Conservation (phyloP, 2,797 vertebrate species). For the Pseudocheirus occidentalis region DNA sequence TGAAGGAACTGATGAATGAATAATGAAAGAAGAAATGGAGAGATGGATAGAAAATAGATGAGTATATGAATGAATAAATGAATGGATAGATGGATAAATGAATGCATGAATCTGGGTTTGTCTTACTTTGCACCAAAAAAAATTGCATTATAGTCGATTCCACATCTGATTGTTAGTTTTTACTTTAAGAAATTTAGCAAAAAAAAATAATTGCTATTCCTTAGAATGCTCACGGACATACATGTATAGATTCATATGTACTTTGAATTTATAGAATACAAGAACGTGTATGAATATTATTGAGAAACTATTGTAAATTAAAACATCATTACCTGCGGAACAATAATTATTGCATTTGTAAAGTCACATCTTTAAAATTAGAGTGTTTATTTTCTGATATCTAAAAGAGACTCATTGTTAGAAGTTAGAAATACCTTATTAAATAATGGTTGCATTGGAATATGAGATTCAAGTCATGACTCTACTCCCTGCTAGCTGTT, state of each 20-base stretch:
- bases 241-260: neutral
- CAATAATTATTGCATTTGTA: neutral
- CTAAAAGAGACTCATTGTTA: neutral
- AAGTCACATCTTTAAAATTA: neutral
- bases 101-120: neutral
- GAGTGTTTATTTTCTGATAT: neutral
- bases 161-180: neutral
- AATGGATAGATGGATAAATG: neutral
- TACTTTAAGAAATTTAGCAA: neutral
- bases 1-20: neutral
- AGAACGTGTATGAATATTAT: neutral
- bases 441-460: neutral
- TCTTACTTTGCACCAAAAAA: neutral
- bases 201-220: neutral
- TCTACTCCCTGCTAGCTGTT: neutral
- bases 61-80: neutral
- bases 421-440: neutral
- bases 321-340: neutral
- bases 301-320: neutral
- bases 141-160: neutral
- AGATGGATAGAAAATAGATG: neutral
- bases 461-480: neutral
- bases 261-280: neutral
- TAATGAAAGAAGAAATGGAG: too few relatives aligned
- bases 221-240: neutral